These are phyloP conservation scores for Belonocnema kinseyi DNA, from an alignment of 1,140 invertebrate genomes.

Conservation along the genomic window DNA sequence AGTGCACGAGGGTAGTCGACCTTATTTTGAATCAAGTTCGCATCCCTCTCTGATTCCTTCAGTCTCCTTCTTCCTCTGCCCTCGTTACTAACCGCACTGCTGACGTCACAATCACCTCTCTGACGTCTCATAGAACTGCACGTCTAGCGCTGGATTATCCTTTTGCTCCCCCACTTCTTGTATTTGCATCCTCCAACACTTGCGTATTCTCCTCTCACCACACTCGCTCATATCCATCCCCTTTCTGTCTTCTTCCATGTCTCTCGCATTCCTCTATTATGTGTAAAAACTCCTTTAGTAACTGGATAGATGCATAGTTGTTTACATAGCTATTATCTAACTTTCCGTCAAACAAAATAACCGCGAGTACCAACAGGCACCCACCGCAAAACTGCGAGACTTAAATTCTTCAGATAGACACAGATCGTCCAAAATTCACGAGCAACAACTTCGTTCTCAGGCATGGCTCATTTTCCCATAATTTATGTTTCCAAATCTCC, in stretches of 20 bases:
- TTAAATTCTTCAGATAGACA: constrained; percentile 36
- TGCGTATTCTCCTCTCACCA: no score
- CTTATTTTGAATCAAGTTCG: constrained; percentile 59
- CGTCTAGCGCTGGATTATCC: not conserved
- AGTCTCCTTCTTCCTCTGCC: constrained; percentile 37
- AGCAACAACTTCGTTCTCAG: constrained; percentile 43
- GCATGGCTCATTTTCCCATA: not conserved
- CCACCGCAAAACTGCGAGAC: constrained; percentile 35
- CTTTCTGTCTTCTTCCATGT: constrained; percentile 22
- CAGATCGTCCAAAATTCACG: constrained; percentile 18
- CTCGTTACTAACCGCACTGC: constrained; percentile 57
- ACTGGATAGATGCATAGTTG: not conserved
- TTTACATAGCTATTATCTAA: constrained; percentile 39
- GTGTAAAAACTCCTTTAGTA: not conserved
- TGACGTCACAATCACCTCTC: constrained; percentile 59
- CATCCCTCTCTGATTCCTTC: constrained; percentile 42
- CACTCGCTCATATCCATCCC: constrained; percentile 3
- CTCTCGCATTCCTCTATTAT: not conserved
- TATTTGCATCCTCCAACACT: not conserved
- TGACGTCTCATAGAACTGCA: constrained; percentile 59
- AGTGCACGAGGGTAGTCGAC: constrained; percentile 61
- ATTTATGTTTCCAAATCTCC: no score
- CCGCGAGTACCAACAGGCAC: constrained; percentile 38
- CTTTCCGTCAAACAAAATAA: constrained; percentile 45
- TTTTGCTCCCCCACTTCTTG: constrained; percentile 16